phyloP scores from a whole-genome alignment of 2,888 invertebrate genomes.

The Phasia obesa region DNA sequence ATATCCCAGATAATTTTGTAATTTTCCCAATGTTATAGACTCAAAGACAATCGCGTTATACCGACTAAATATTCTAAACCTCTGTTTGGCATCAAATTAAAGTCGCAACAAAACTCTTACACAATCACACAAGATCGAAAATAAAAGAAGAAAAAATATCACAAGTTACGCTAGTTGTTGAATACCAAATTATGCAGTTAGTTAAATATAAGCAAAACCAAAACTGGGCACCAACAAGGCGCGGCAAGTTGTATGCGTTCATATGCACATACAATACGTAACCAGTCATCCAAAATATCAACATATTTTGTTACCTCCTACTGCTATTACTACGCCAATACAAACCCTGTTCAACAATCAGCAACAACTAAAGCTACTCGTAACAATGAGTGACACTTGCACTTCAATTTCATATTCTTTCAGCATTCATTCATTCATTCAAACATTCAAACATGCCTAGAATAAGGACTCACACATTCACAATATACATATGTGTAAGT shows the following conservation, averaged over 20 bases:
- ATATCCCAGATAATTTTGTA: no score
- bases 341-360: conserved; percentile 15
- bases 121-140: conserved; percentile 46
- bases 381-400: conserved; percentile 61
- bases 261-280: background rate
- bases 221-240: conserved; percentile 40
- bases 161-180: conserved; percentile 62
- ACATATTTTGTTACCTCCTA: conserved; percentile 49
- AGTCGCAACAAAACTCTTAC: conserved; percentile 17
- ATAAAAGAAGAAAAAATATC: conserved; percentile 61
- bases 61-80: background rate
- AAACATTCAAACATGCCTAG: background rate
- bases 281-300: conserved; percentile 42
- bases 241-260: conserved; percentile 21
- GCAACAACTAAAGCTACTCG: no score
- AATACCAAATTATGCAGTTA: conserved; percentile 63
- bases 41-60: background rate
- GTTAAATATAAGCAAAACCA: conserved; percentile 29
- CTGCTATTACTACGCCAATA: background rate
- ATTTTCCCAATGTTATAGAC: background rate
- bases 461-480: background rate
- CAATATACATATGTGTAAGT: background rate
- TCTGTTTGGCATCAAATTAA: conserved; percentile 8
- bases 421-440: conserved; percentile 22
- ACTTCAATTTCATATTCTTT: conserved; percentile 57